Evolutionary conservation across 2,797 vertebrate genomes (phyloP), one percentile per base, ranked within the genome.

Genomic region (Muscicapa comitata): DNA sequence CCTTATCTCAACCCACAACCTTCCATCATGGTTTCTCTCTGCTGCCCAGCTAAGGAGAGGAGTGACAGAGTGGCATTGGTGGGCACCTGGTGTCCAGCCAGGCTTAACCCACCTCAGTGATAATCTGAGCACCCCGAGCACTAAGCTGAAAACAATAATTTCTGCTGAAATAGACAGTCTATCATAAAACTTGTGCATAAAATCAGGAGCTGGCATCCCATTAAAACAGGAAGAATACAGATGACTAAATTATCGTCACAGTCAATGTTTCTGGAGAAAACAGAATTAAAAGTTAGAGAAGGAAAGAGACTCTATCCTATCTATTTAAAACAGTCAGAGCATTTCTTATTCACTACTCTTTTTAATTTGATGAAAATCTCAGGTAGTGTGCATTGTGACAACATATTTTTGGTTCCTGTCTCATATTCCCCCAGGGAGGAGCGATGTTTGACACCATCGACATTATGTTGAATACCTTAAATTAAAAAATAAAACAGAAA

Each of bases 131-230:
- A 82, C 70, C 37, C 38, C 0, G 2, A 85, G 29, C 37, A 93
- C 83, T 11, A 16, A 85, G n/a, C 50, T 80, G 89, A 93, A 61
- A 90, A 38, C 24, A 28, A 59, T 79, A 77, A 94, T 88, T 86
- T 83, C 80, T 94, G 74, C 78, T 92, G 88, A 84, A 87, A 66
- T 33, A 91, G 63, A 37, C 63, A 62, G 47, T 77, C 42, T 66
- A 31, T 85, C 93, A 88, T 81, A 72, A 73, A 79, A 80, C 91
- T 45, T 82, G 33, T 50, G 53, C 74, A 75, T 71, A 90, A 94
- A 94, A 71, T 51, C 42, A 90, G 70, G 75, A 86, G 9, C 58
- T 97, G 84, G 73, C 73, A 88, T 84, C 81, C 75, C 61, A 68
- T 91, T 68, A 86, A 89, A 92, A 58, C 76, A 84, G 4, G 1